Evolutionary conservation across 2,888 invertebrate species (phyloP).

Genomic region (Nomada fabriciana): DNA sequence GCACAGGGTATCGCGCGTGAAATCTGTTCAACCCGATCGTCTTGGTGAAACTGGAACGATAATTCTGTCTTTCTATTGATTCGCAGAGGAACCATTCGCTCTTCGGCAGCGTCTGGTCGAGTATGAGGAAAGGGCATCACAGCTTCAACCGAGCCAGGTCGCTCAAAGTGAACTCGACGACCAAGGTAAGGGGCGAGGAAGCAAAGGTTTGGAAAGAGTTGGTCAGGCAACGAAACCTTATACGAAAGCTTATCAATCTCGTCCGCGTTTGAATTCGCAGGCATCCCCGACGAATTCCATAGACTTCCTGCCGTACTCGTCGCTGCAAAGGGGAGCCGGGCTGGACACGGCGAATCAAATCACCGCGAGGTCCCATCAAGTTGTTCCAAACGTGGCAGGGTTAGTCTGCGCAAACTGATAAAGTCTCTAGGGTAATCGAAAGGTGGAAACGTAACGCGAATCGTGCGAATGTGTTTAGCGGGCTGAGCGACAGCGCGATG

Average conservation of each 20-base stretch:
- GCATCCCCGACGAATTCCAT: constrained; percentile 85
- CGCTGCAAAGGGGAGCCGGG: constrained; percentile 85
- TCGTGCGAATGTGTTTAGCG: constrained; percentile 66
- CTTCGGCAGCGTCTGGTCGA: constrained; percentile 98
- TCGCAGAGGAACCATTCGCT: constrained; percentile 97
- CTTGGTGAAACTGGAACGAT: neutral
- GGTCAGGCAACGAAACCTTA: neutral
- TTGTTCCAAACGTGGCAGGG: constrained; percentile 84
- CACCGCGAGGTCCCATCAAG: constrained; percentile 84
- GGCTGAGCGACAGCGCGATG: constrained; percentile 80
- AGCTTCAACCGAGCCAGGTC: constrained; percentile 87
- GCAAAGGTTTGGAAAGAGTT: too few species aligned
- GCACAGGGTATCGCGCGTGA: constrained; percentile 91
- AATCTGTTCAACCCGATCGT: neutral
- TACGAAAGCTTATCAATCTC: neutral
- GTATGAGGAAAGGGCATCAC: constrained; percentile 91
- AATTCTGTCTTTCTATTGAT: too few species aligned
- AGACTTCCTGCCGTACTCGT: constrained; percentile 87
- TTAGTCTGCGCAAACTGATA: constrained; percentile 60
- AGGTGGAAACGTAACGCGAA: neutral
- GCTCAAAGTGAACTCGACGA: constrained; percentile 86
- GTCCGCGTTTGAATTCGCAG: constrained; percentile 69
- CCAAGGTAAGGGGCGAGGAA: constrained; percentile 78
- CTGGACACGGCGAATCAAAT: constrained; percentile 87
- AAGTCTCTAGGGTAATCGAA: neutral